Conservation (phyloP, 2,888 invertebrate genomes). For the Cantharis flavilabris region DNA sequence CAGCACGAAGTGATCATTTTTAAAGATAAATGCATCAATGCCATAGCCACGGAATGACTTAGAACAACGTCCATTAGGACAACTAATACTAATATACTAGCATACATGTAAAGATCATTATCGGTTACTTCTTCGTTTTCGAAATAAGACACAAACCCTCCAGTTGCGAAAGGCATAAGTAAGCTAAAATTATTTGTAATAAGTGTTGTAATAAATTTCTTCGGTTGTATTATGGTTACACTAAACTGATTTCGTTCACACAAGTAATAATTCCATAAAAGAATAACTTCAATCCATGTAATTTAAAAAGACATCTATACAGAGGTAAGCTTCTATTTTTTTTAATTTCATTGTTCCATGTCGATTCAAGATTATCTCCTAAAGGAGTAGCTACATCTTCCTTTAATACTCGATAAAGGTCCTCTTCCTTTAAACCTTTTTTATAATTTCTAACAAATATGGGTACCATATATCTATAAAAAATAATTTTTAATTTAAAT, state of each 20-base stretch:
- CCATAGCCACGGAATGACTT: slow-evolving; percentile 81
- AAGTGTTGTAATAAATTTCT: not conserved
- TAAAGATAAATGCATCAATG: slow-evolving; percentile 83
- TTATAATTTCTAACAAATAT: slow-evolving; percentile 15
- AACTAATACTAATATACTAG: slow-evolving; percentile 72
- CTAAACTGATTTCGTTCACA: slow-evolving; percentile 47
- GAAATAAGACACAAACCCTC: slow-evolving; percentile 68
- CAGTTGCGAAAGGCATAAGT: slow-evolving; percentile 65
- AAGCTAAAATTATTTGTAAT: slow-evolving; percentile 55
- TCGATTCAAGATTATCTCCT: slow-evolving; percentile 68
- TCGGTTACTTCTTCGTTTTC: slow-evolving; percentile 50
- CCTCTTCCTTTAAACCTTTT: slow-evolving; percentile 60
- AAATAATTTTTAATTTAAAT: not conserved
- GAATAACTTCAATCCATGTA: slow-evolving; percentile 47
- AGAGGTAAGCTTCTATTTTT: slow-evolving; percentile 47
- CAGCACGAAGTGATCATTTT: slow-evolving; percentile 81
- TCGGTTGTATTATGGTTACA: slow-evolving; percentile 40
- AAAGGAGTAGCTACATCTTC: slow-evolving; percentile 69
- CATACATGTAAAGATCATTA: slow-evolving; percentile 75
- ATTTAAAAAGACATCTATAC: slow-evolving; percentile 45
- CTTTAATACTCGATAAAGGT: slow-evolving; percentile 70
- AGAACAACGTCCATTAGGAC: slow-evolving; percentile 71
- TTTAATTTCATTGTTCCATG: slow-evolving; percentile 49
- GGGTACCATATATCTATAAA: slow-evolving; percentile 21
- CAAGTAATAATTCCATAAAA: slow-evolving; percentile 45